phyloP scores from a whole-genome alignment of 2,797 vertebrate species.

The Threskiornis aethiopicus region DNA sequence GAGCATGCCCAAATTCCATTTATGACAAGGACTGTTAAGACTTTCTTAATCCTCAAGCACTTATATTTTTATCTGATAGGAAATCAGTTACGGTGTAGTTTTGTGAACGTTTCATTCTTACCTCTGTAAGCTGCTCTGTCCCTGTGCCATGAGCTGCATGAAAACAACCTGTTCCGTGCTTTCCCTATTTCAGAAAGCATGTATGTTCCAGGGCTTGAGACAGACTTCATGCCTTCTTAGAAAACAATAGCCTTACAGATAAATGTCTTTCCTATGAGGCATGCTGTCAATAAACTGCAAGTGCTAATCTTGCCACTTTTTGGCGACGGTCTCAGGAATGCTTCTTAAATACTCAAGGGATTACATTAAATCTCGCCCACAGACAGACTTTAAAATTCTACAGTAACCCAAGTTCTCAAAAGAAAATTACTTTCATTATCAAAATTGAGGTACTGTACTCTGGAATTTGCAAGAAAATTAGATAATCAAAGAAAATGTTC shows the following conservation, averaged over 20 bases:
- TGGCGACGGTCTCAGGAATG: conserved; percentile 71
- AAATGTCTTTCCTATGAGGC: conserved; percentile 50
- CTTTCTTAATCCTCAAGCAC: background rate
- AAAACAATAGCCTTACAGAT: conserved; percentile 53
- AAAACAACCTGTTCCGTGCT: conserved; percentile 12
- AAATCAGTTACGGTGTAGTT: background rate
- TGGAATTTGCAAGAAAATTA: conserved; percentile 60
- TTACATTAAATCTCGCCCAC: conserved; percentile 76
- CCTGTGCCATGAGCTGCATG: background rate
- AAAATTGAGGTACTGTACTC: conserved; percentile 52
- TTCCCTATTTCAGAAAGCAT: conserved; percentile 20
- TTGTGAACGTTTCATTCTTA: conserved; percentile 9
- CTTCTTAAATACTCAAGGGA: conserved; percentile 74
- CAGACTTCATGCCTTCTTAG: conserved; percentile 11
- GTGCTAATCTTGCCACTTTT: conserved; percentile 74
- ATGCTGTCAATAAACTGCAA: conserved; percentile 68
- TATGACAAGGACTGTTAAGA: background rate
- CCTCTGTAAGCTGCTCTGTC: background rate
- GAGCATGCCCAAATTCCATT: background rate
- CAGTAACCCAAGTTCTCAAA: conserved; percentile 59
- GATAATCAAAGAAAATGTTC: conserved; percentile 53
- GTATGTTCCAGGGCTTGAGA: conserved; percentile 28
- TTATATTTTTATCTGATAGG: background rate
- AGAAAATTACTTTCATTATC: conserved; percentile 74
- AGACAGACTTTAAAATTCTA: conserved; percentile 71